A percentile compares a stretch with the other conserved stretches of the same genome.
phyloP scores from a whole-genome alignment of 1,140 invertebrate genomes.

The Drosophila trapezifrons region DNA sequence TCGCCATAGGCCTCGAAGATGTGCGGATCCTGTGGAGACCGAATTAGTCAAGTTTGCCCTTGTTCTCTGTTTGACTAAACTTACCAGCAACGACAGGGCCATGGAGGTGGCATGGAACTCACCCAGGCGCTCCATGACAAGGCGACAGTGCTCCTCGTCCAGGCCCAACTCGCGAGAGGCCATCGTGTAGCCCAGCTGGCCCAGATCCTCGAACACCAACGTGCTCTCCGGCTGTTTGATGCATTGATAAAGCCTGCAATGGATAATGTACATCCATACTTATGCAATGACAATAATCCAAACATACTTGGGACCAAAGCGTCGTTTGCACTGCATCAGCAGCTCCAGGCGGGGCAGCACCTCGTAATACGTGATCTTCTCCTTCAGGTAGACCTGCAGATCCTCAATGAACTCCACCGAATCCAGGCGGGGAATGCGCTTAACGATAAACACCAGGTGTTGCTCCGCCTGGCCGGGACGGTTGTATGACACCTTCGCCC shows the following conservation, averaged over 20 bases:
- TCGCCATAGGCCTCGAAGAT: slow-evolving; percentile 53
- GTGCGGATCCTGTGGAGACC: slow-evolving; percentile 39
- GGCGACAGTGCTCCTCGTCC: slow-evolving; percentile 59
- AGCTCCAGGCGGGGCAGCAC: slow-evolving; percentile 71
- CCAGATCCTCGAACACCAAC: slow-evolving; percentile 75
- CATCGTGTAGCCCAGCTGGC: slow-evolving; percentile 55
- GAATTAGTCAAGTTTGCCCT: background rate
- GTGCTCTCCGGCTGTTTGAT: slow-evolving; percentile 67
- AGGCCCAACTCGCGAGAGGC: slow-evolving; percentile 68
- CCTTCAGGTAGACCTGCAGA: slow-evolving; percentile 71
- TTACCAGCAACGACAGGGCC: slow-evolving; percentile 60
- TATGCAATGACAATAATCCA: too few relatives aligned
- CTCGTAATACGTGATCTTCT: slow-evolving; percentile 67
- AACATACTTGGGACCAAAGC: slow-evolving; percentile 76
- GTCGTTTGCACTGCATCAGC: slow-evolving; percentile 52
- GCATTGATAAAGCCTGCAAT: slow-evolving; percentile 62
- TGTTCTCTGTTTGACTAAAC: background rate
- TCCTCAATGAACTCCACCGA: slow-evolving; percentile 64
- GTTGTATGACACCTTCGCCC: slow-evolving; percentile 25
- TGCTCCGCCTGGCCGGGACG: slow-evolving; percentile 9
- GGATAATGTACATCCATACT: background rate
- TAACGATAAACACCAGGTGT: slow-evolving; percentile 61
- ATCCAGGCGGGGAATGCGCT: slow-evolving; percentile 64
- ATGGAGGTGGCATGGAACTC: slow-evolving; percentile 80
- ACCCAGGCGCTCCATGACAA: slow-evolving; percentile 72